Evolutionary conservation across 2,113 vertebrate genomes (phyloP).

Genomic region (Diphyllodes magnificus): DNA sequence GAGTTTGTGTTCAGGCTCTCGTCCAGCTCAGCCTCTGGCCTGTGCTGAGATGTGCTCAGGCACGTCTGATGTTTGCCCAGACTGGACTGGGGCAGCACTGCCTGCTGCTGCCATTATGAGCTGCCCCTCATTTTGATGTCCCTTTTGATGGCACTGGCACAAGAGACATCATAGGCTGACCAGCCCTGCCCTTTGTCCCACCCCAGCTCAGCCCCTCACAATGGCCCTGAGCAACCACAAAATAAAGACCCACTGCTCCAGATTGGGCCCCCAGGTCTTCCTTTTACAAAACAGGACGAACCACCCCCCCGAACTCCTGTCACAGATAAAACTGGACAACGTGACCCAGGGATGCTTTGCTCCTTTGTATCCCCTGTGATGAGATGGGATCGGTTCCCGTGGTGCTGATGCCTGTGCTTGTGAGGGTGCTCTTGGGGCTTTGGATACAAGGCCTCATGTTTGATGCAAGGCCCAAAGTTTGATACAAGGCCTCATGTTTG

Average conservation of each 20-base stretch:
- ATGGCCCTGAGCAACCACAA: neutral
- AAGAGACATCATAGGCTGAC: neutral
- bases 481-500: neutral
- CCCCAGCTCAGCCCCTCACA: neutral
- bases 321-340: neutral
- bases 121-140: neutral
- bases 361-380: neutral
- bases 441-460: neutral
- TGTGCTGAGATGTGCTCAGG: neutral
- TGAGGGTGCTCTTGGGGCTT: neutral
- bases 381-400: neutral
- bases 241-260: neutral
- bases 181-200: neutral
- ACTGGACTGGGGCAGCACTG: no score
- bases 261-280: neutral
- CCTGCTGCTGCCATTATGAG: neutral
- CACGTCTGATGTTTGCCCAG: fast-evolving
- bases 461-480: neutral
- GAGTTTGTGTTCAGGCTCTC: fast-evolving
- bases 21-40: fast-evolving
- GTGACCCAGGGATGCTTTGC: neutral
- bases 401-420: fast-evolving
- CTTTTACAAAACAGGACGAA: neutral
- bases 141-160: neutral
- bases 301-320: neutral